Evolutionary conservation across 2,113 vertebrate species (phyloP).

Genomic region (Oreochromis aureus): DNA sequence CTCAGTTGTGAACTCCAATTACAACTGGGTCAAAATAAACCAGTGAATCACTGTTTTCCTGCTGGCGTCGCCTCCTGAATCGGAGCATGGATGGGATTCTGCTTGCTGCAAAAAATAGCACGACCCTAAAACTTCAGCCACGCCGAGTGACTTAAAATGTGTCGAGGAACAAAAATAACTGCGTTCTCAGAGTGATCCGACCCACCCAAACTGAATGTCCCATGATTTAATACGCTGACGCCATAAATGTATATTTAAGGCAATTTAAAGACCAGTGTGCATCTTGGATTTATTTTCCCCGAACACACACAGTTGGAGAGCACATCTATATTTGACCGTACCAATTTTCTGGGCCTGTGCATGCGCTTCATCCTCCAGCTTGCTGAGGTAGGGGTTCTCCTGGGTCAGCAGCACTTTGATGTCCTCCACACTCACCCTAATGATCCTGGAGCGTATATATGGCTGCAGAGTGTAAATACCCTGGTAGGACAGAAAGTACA

Average conservation of each 20-base stretch:
- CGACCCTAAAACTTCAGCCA: not conserved
- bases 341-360: constrained; percentile 85
- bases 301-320: not conserved
- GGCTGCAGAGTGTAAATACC: constrained; percentile 94
- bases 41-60: not conserved
- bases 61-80: not conserved
- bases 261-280: not conserved
- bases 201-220: not conserved
- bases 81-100: not conserved
- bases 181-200: not conserved
- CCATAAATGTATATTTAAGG: not conserved
- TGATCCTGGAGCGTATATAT: constrained; percentile 89
- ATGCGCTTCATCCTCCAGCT: constrained; percentile 82
- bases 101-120: not conserved
- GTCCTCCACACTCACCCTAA: constrained; percentile 86
- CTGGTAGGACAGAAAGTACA: constrained; percentile 53
- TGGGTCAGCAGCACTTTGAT: constrained; percentile 94
- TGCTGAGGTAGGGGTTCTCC: constrained; percentile 94
- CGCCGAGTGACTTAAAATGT: not conserved
- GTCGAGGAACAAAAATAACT: not conserved
- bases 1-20: not conserved
- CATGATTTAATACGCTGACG: not conserved
- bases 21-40: not conserved
- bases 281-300: not conserved
- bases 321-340: constrained; percentile 41